Base-by-base conservation (phyloP, 1,140 invertebrate species). In the Zaprionus capensis region DNA sequence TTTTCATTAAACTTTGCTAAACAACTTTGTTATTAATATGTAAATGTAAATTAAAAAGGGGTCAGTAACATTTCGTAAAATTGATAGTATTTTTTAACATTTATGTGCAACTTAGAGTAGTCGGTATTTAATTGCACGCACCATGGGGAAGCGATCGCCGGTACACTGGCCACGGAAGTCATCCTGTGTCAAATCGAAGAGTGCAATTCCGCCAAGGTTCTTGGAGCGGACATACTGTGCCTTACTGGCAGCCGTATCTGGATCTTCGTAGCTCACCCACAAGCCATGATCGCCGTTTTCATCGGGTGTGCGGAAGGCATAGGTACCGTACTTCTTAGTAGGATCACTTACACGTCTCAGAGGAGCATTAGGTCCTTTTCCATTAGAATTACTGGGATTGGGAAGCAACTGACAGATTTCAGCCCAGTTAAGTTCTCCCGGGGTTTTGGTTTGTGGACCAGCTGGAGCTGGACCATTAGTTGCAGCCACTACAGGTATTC, bases 241-340 rank as follows among this genome's bases (percentile, higher is more conserved):
- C 88, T 99, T 99, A 69, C 96, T 95, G 31, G 95, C 95, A 22
- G 97, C 96, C 1, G 97, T 98, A 66, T 97, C 96, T 0, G 96
- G 95, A 92, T 99, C 97, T 78, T 99, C 98, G 87, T 97, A 99
- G 56, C 96, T 96, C 0, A 98, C 96, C 98, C 98, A 99, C 56
- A 98, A 94, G 17, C 97, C 96, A 9, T 95, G 94, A 4, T 95
- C 94, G 2, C 94, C 95, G 36, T 94, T 95, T 14, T 95, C 94
- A 68, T 96, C 95, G 70, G 96, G 95, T 0, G 95, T 77, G 76
- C 95, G 94, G 93, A 94, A 97, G 1, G 96, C 96, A 83, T 97
- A 97, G 46, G 95, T 95, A 26, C 96, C 96, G 65, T 95, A 96
- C 71, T 96, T 95, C 75, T 96, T 96, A 31, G 95, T 95, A 1